Evolutionary conservation across 1,140 invertebrate genomes (phyloP), one percentile per base, ranked within the genome.

Genomic region (Drosophila littoralis): DNA sequence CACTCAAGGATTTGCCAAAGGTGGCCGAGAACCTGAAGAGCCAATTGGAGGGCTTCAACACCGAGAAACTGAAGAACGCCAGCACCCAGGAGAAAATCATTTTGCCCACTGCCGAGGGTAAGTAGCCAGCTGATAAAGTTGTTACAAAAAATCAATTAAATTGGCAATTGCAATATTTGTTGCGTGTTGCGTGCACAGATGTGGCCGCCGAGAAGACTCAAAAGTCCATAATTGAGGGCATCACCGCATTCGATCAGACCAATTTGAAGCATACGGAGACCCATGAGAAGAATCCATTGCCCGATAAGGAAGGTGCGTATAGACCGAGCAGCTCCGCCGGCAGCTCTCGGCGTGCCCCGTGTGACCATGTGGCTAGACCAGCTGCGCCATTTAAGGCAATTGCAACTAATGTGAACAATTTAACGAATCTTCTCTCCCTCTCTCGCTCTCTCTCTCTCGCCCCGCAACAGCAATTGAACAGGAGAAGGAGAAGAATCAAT

Each of bases 211-310:
- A 98, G 92, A 98, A 97, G 93, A 97, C 94, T 64, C 96, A 97
- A 92, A 95, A 97, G 93, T 96, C 96, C 46, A 93, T 98, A 46
- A 95, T 98, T 81, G 95, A 96, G 85, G 96, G 96, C 51, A 97
- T 98, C 78, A 96, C 97, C 92, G 94, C 94, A 66, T 98, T 98
- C 91, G 96, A 98, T 92, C 93, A 96, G 48, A 95, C 93, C 68
- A 95, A 96, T 91, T 93, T 99, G 92, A 98, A 98, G 93, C 98
- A 97, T 91, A 97, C 97, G 22, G 96, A 97, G 93, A 98, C 98
- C 36, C 94, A 97, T 85, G 97, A 98, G 92, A 99, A 99, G 93
- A 98, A 98, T 92, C 95, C 97, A 46, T 95, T 99, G 81, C 98
- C 98, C 48, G 97, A 97, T 92, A 98, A 98, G 95, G 97, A 98